Evolutionary conservation across 2,797 vertebrate species (phyloP).

Genomic region (Acipenser oxyrinchus): DNA sequence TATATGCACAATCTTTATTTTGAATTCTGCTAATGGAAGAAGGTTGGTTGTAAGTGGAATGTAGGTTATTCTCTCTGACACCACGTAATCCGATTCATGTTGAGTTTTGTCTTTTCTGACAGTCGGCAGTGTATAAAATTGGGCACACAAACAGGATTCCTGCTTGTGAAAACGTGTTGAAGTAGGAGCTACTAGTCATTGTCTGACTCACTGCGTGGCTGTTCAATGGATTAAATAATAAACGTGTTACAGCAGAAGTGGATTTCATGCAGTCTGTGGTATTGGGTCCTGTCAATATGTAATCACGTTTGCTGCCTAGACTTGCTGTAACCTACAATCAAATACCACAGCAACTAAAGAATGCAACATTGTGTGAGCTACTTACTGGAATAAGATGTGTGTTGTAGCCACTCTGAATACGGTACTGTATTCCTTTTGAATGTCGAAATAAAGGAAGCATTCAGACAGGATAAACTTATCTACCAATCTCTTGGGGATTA

Average conservation of each 20-base stretch:
- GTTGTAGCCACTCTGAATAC: too few relatives aligned
- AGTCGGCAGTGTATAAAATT: not conserved
- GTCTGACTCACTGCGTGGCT: slow-evolving; percentile 12
- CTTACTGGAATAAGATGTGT: too few relatives aligned
- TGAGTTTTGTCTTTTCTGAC: not conserved
- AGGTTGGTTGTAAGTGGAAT: not conserved
- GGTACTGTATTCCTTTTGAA: too few relatives aligned
- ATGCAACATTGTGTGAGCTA: too few relatives aligned
- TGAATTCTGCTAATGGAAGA: not conserved
- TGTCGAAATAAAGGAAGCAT: too few relatives aligned
- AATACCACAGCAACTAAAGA: too few relatives aligned
- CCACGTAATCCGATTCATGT: not conserved
- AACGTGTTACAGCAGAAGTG: slow-evolving; percentile 7
- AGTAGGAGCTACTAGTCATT: slow-evolving; percentile 4
- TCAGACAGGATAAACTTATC: too few relatives aligned
- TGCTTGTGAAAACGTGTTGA: slow-evolving; percentile 14
- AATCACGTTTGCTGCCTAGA: not conserved
- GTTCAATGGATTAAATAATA: slow-evolving; percentile 10
- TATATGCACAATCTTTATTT: not conserved
- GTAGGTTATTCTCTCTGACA: not conserved
- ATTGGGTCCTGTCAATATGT: slow-evolving; percentile 8
- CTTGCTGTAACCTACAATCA: not conserved
- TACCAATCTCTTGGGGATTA: too few relatives aligned
- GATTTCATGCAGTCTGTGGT: slow-evolving; percentile 1
- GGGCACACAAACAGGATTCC: not conserved